These are phyloP conservation scores for Argynnis bischoffii DNA, from an alignment of 2,888 invertebrate genomes.

Conservation along the genomic window DNA sequence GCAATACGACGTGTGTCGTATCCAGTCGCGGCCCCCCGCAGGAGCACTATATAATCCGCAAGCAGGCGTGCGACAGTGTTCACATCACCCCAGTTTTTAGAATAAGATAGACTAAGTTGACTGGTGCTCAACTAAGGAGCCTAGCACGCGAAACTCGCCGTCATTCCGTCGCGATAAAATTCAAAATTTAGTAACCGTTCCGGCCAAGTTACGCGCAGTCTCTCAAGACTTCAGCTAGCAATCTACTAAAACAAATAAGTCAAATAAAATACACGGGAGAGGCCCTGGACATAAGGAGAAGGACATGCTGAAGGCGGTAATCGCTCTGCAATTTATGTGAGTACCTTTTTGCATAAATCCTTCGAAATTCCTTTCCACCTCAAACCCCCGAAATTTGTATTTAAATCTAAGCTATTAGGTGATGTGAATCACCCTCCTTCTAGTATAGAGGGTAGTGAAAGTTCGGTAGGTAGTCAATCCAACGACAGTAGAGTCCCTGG, in stretches of 20 bases:
- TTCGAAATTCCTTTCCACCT: neutral
- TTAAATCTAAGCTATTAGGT: neutral
- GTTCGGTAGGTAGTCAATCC: neutral
- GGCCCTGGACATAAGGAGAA: no score
- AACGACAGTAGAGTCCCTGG: neutral
- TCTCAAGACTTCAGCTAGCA: neutral
- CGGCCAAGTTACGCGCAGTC: neutral
- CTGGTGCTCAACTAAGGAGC: constrained; percentile 19
- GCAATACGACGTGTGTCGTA: no score
- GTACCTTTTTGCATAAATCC: no score
- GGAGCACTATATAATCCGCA: no score
- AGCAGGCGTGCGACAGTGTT: no score
- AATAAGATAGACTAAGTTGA: no score
- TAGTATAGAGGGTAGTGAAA: neutral
- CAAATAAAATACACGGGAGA: no score
- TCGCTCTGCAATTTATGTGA: neutral
- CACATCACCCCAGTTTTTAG: no score
- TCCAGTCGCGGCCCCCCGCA: no score
- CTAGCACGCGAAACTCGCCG: neutral
- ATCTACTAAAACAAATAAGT: neutral
- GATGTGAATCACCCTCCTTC: neutral
- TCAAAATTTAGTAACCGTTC: neutral
- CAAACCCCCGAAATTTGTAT: constrained; percentile 2
- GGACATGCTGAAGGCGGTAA: no score
- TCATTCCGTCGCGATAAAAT: neutral